Percentiles rank a stretch among this genome's conserved stretches.
These are phyloP conservation scores for Gymnosoma rotundatum DNA, from an alignment of 2,888 invertebrate genomes.

Conservation along the genomic window DNA sequence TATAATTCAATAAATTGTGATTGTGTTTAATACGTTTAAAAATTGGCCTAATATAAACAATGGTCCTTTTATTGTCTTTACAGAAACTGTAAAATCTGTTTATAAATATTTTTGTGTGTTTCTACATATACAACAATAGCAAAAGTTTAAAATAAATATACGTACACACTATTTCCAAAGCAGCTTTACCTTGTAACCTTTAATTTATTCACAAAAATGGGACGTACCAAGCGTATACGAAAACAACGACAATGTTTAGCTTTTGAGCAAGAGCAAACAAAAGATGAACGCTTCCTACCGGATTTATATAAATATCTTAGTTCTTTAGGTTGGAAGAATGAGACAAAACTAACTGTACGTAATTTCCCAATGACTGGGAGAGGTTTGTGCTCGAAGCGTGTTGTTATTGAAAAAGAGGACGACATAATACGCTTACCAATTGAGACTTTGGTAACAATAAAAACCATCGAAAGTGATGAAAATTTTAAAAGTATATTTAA, in stretches of 20 bases:
- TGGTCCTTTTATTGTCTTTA: slow-evolving; percentile 65
- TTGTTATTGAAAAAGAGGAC: slow-evolving; percentile 84
- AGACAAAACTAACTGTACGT: slow-evolving; percentile 84
- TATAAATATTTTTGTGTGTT: slow-evolving; percentile 24
- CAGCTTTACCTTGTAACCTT: neutral
- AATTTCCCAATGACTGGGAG: slow-evolving; percentile 87
- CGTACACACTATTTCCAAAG: slow-evolving; percentile 14
- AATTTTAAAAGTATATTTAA: slow-evolving; percentile 83
- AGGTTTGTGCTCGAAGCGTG: slow-evolving; percentile 86
- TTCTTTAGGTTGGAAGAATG: slow-evolving; percentile 84
- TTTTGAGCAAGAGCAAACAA: slow-evolving; percentile 52
- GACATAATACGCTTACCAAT: slow-evolving; percentile 85
- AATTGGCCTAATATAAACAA: slow-evolving; percentile 14
- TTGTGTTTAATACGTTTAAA: neutral
- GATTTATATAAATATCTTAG: slow-evolving; percentile 74
- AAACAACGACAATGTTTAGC: slow-evolving; percentile 69
- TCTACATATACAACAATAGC: slow-evolving; percentile 68
- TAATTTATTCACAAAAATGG: slow-evolving; percentile 71
- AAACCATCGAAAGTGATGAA: slow-evolving; percentile 84
- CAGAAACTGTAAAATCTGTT: slow-evolving; percentile 61
- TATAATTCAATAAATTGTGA: neutral
- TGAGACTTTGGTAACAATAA: slow-evolving; percentile 84
- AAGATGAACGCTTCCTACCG: slow-evolving; percentile 57
- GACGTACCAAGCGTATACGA: slow-evolving; percentile 76
- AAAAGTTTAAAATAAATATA: slow-evolving; percentile 18